Percentiles rank a stretch among this genome's conserved stretches.
Conservation (phyloP, 2,113 vertebrate genomes). For the Catagonus wagneri region DNA sequence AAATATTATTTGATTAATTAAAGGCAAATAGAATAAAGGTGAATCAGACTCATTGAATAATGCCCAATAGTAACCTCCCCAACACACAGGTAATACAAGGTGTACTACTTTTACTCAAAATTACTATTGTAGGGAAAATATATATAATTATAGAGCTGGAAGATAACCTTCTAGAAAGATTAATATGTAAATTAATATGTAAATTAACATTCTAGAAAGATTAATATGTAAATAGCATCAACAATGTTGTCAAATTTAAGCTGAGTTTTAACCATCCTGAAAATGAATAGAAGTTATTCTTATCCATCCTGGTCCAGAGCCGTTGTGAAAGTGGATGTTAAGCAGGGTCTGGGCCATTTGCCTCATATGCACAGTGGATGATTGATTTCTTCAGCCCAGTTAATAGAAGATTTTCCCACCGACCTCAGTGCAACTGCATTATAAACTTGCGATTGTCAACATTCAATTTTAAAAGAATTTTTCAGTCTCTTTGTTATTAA, state of each 20-base stretch:
- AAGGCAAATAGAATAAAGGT: neutral
- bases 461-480: constrained; percentile 81
- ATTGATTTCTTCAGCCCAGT: constrained; percentile 79
- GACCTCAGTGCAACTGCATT: constrained; percentile 74
- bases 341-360: constrained; percentile 77
- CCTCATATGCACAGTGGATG: neutral
- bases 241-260: neutral
- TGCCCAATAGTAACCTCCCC: neutral
- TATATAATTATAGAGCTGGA: neutral
- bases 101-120: neutral
- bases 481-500: constrained; percentile 76
- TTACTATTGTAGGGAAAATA: neutral
- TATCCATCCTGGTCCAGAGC: neutral
- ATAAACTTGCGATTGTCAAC: constrained; percentile 68
- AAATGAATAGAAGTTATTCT: neutral
- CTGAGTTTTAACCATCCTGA: neutral
- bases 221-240: neutral
- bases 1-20: neutral
- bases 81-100: neutral
- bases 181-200: neutral
- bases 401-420: constrained; percentile 78
- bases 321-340: constrained; percentile 77
- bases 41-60: neutral
- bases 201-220: neutral
- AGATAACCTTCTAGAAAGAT: neutral